Evolutionary conservation across 2,888 invertebrate species (phyloP), one percentile per base, ranked within the genome.

Genomic region (Callyntrura sp.): DNA sequence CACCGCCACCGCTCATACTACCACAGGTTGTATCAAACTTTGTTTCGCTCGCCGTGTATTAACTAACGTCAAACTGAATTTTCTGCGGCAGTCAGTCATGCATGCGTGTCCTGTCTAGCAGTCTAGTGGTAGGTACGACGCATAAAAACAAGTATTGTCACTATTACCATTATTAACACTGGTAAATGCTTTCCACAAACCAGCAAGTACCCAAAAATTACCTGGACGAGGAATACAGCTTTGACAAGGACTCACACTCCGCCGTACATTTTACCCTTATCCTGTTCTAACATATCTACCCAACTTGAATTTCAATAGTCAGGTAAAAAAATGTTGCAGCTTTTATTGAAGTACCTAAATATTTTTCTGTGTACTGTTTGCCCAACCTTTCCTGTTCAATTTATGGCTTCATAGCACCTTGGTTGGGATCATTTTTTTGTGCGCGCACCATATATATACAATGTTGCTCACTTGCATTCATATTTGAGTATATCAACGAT

Each of bases 301-400:
- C 3, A 35, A 35, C 35, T 35, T 35, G 35, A 35, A 35, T 35
- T 35, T 35, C 35, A 35, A 35, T 6, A 35, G 35, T 35, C 62
- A 62, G 62, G 62, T 23, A 62, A 17, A 62, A 62, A 62, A 62
- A 62, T 9, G 62, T 62, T 11, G n/a, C 11, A 11, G 25, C 62
- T 20, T 62, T 35, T 35, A 35, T 35, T 6, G 3, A 35, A 35
- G 35, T 35, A 35, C 35, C 35, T 35, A 35, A 35, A 35, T 6
- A 35, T 35, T 35, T 12, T 11, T 14, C 14, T n/a, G 51, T 51
- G 14, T 14, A 5, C 12, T 51, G 1, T 8, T 51, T 51, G 2
- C n/a, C 51, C n/a, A 51, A 14, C 51, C 51, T 51, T 51, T 51
- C 51, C 51, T 51, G 51, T 51, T 51, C 51, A 51, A 51, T 51